phyloP scores from a whole-genome alignment of 2,888 invertebrate species.

The Selenia dentaria region DNA sequence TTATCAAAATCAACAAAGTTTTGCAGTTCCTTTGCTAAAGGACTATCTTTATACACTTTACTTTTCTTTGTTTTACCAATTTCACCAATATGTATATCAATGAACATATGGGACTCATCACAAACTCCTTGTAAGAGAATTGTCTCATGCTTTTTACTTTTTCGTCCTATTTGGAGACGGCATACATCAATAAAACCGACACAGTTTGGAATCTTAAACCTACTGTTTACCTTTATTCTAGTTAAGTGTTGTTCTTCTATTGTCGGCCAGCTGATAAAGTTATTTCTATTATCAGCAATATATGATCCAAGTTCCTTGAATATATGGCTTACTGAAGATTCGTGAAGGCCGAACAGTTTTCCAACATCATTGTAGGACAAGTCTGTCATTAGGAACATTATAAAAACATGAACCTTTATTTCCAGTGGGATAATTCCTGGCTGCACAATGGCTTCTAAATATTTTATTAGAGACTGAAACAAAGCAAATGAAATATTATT shows the following conservation, averaged over 20 bases:
- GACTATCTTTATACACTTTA: conserved; percentile 67
- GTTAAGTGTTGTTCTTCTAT: conserved; percentile 72
- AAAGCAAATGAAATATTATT: too few species aligned
- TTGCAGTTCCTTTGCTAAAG: conserved; percentile 57
- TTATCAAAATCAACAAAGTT: conserved; percentile 72
- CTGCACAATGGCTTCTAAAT: conserved; percentile 50
- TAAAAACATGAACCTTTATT: conserved; percentile 73
- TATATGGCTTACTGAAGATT: conserved; percentile 68
- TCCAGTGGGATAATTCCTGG: conserved; percentile 58
- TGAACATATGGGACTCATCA: conserved; percentile 70
- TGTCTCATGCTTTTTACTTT: conserved; percentile 51
- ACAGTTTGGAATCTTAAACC: conserved; percentile 74
- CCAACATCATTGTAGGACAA: conserved; percentile 67
- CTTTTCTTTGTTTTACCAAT: conserved; percentile 63
- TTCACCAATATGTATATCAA: conserved; percentile 65
- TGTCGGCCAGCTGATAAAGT: conserved; percentile 73
- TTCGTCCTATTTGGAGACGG: conserved; percentile 64
- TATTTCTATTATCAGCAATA: conserved; percentile 58
- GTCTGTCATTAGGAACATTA: conserved; percentile 65
- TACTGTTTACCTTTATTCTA: conserved; percentile 68
- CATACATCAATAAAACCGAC: conserved; percentile 74
- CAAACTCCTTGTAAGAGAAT: conserved; percentile 75
- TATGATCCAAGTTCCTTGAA: conserved; percentile 66
- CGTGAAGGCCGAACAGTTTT: conserved; percentile 65
- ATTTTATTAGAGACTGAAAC: conserved; percentile 64